phyloP scores from a whole-genome alignment of 2,888 invertebrate species.

The Nephrocerus scutellatus region DNA sequence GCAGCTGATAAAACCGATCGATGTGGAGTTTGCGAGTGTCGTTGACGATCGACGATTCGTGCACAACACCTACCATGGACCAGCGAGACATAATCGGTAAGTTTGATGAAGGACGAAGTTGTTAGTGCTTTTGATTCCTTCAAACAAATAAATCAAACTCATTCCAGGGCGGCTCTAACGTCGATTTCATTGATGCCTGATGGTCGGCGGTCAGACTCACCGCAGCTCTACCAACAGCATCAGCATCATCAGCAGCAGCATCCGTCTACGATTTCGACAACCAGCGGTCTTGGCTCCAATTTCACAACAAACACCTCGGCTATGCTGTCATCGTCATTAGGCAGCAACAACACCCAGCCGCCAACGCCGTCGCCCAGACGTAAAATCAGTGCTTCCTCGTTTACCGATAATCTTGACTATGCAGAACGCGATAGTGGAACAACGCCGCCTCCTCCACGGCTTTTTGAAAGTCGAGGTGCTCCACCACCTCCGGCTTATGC shows the following conservation, averaged over 20 bases:
- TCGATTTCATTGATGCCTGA: slow-evolving; percentile 32
- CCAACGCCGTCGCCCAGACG: slow-evolving; percentile 64
- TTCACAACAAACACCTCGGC: slow-evolving; percentile 46
- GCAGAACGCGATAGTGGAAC: slow-evolving; percentile 24
- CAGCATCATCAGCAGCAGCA: slow-evolving; percentile 45
- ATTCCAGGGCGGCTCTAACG: slow-evolving; percentile 26
- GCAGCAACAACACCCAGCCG: slow-evolving; percentile 47
- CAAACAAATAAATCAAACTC: not conserved
- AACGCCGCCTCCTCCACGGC: slow-evolving; percentile 27
- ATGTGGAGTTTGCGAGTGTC: slow-evolving; percentile 25
- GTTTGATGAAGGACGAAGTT: slow-evolving; percentile 20
- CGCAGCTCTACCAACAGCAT: slow-evolving; percentile 55
- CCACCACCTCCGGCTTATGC: slow-evolving; percentile 35
- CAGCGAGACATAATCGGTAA: slow-evolving; percentile 65
- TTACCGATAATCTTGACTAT: slow-evolving; percentile 52
- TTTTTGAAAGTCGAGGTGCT: slow-evolving; percentile 36
- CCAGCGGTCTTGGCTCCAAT: slow-evolving; percentile 52
- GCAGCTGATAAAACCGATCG: slow-evolving; percentile 35
- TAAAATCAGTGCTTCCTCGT: slow-evolving; percentile 65
- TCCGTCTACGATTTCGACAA: slow-evolving; percentile 52
- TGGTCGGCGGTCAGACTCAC: slow-evolving; percentile 66
- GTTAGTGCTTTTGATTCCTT: slow-evolving; percentile 1
- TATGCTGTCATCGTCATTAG: slow-evolving; percentile 42
- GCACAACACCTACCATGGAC: slow-evolving; percentile 89
- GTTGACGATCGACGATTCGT: slow-evolving; percentile 42